Conservation (phyloP, 2,113 vertebrate species). For the Myotis yumanensis region DNA sequence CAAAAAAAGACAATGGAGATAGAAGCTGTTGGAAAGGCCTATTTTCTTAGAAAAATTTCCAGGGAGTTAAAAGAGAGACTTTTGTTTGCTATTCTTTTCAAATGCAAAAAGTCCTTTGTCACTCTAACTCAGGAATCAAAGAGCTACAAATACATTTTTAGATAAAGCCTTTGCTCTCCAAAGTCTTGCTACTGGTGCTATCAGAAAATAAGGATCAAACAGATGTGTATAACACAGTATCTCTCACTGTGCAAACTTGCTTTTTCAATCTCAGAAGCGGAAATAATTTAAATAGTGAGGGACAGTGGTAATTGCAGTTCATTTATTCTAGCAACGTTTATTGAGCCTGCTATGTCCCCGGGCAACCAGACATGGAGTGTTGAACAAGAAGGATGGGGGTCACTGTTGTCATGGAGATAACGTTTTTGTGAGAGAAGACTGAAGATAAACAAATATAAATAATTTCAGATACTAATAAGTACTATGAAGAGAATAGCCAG, state of each 20-base stretch:
- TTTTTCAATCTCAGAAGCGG: slow-evolving; percentile 16
- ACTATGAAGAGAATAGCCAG: slow-evolving; percentile 20
- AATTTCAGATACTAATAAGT: slow-evolving; percentile 37
- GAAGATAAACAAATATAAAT: slow-evolving; percentile 38
- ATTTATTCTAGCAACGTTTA: slow-evolving; percentile 18
- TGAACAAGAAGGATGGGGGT: not conserved
- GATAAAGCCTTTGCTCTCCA: not conserved
- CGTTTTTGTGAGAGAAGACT: slow-evolving; percentile 46
- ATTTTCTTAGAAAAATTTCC: slow-evolving; percentile 20
- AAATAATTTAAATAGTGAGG: slow-evolving; percentile 44
- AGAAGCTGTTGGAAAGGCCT: not conserved
- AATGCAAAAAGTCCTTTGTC: slow-evolving; percentile 41
- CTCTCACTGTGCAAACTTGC: not conserved
- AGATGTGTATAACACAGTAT: not conserved
- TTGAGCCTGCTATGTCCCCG: not conserved
- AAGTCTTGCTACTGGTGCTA: not conserved
- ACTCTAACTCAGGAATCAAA: slow-evolving; percentile 41
- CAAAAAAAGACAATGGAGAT: not conserved
- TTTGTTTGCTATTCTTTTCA: slow-evolving; percentile 52
- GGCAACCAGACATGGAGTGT: not conserved
- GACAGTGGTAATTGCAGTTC: not conserved
- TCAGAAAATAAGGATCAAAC: slow-evolving; percentile 14
- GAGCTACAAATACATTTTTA: slow-evolving; percentile 44
- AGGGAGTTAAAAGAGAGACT: not conserved
- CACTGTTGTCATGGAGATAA: slow-evolving; percentile 48